Base-by-base conservation (phyloP, 2,113 vertebrate genomes). In the Eleginops maclovinus region DNA sequence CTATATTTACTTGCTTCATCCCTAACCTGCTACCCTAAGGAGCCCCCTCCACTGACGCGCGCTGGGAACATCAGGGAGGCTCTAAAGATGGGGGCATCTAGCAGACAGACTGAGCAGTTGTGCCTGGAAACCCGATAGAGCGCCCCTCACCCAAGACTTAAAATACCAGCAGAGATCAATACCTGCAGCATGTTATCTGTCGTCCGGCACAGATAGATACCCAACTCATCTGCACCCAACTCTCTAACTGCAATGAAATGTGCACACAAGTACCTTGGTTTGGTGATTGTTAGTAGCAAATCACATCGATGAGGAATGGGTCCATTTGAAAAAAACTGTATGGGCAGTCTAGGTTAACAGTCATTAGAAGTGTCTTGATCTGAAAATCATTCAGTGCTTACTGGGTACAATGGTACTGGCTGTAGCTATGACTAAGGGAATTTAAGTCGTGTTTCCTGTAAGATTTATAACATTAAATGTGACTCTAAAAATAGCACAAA, bases 141-240 rank as follows among this genome's bases (percentile, higher is more conserved):
- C 61, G 28, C 85, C 89, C 90, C 86, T 86, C 89, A 87, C 88
- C 91, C 88, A 75, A 89, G 91, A 90, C 89, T 85, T 90, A 91
- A 93, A 90, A 92, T 91, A 93, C 91, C 89, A 86, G 68, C 84
- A 82, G 65, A 86, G 91, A 93, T 94, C 93, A 93, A 93, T 93
- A 92, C 60, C 71, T 83, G 91, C 88, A 94, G 86, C 90, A 88
- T 93, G 90, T 90, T 85, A 89, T 83, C 79, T 88, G 82, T 90
- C 77, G 88, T 90, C 87, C 86, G 80, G 84, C 77, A 50, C 10
- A 47, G 79, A 85, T 87, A 91, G 89, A 91, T 41, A 77, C 87
- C 82, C 64, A 49, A 59, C 47, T 83, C 77, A 78, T 67, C 73
- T 59, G 69, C 75, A 53, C n/a, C n/a, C n/a, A 36, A 50, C 14